Base-by-base conservation (phyloP, 2,797 vertebrate species). In the Sphaeramia orbicularis region DNA sequence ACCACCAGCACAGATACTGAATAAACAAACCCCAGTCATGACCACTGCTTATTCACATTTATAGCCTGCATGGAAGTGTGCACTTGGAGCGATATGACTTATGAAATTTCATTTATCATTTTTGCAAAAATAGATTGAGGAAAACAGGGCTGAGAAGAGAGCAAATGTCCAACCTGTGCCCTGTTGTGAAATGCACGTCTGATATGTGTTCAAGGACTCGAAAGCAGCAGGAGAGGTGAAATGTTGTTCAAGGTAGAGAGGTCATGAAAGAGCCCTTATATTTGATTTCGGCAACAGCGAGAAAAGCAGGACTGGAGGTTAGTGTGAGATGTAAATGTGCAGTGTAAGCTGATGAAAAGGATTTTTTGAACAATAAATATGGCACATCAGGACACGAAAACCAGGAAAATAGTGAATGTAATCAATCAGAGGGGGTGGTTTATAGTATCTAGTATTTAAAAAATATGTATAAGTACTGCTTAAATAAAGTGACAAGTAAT, bases 211-310 rank as follows among this genome's bases (percentile, higher is more conserved):
- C 18, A 19, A 77, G 76, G 81, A 88, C 68, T 79, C 36, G 21
- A 45, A 74, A 81, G 80, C 71, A 83, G 80, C 80, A 79, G 82
- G 81, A 80, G 79, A 83, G 77, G 87, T 80, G 85, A 81, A 11
- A 79, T 50, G 82, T 84, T 81, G 83, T 81, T 82, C 59, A 81
- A 87, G 80, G 83, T 82, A 85, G 82, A 81, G 56, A 80, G 74
- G 85, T 84, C 77, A 91, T 84, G 89, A 83, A 71, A 91, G 91
- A 94, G 93, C 93, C 93, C 94, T 95, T 94, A 89, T 67, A 85
- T 89, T 89, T 77, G 68, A 92, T 90, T 90, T 83, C 85, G 87
- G 84, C 84, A 85, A 80, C 69, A 67, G 68, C 64, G 80, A 78
- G 81, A 85, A 79, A 60, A 81, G 69, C 76, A 79, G 77, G 86